These are phyloP conservation scores for Crepidodera aurea DNA, from an alignment of 2,888 invertebrate genomes.

Conservation along the genomic window DNA sequence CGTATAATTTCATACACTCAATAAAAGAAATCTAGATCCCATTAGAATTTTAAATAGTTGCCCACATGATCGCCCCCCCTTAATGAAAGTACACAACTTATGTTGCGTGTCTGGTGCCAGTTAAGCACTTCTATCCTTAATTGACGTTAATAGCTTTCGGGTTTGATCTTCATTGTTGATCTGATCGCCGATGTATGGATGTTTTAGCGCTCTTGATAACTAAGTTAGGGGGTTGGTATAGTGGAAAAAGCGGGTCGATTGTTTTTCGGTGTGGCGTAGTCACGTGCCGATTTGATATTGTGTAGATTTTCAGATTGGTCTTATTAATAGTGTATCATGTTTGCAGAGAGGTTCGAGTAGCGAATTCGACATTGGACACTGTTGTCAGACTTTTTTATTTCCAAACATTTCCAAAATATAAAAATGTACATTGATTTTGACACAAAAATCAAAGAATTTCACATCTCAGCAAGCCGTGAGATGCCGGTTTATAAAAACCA, in stretches of 20 bases:
- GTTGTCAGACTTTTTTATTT: too few relatives aligned
- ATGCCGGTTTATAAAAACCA: too few relatives aligned
- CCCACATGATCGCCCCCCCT: slow-evolving; percentile 16
- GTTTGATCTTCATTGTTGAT: slow-evolving; percentile 20
- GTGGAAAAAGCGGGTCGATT: slow-evolving; percentile 22
- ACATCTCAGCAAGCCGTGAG: too few relatives aligned
- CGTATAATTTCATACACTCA: neutral
- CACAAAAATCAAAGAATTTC: too few relatives aligned
- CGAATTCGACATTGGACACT: too few relatives aligned
- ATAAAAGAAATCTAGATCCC: slow-evolving; percentile 16
- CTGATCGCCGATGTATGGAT: slow-evolving; percentile 9
- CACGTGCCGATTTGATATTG: slow-evolving; percentile 8
- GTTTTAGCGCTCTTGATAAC: slow-evolving; percentile 8
- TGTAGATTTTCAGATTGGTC: neutral
- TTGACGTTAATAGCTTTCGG: slow-evolving; percentile 4
- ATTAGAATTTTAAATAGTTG: slow-evolving; percentile 11
- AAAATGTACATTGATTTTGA: too few relatives aligned
- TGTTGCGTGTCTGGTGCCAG: slow-evolving; percentile 17
- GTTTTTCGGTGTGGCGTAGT: slow-evolving; percentile 11
- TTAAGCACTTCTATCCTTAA: slow-evolving; percentile 20
- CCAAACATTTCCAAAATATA: too few relatives aligned
- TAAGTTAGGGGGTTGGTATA: neutral
- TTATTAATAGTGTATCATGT: neutral
- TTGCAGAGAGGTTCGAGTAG: too few relatives aligned
- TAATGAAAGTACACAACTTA: slow-evolving; percentile 3